These are phyloP conservation scores for Atta texana DNA, from an alignment of 1,140 invertebrate genomes.

Conservation along the genomic window DNA sequence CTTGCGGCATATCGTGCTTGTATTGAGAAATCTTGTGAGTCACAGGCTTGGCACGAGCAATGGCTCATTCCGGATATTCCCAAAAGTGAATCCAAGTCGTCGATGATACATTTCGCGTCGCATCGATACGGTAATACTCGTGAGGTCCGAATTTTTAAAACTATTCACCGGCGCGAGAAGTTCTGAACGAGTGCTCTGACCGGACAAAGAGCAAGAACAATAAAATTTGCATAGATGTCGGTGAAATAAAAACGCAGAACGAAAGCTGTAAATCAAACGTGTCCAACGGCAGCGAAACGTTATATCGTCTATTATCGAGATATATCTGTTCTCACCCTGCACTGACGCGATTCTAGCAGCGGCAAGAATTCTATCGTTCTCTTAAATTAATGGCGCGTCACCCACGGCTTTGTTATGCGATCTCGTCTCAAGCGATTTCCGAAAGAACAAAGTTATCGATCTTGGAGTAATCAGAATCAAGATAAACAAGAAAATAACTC, in stretches of 20 bases:
- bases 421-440: constrained; percentile 5
- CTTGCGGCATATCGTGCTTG: neutral
- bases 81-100: constrained; percentile 28
- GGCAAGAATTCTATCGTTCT: constrained; percentile 42
- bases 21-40: constrained; percentile 28
- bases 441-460: constrained; percentile 41
- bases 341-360: constrained; percentile 24
- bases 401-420: constrained; percentile 27
- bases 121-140: constrained; percentile 59
- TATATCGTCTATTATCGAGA: constrained; percentile 50
- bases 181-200: constrained; percentile 9
- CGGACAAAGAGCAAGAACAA: constrained; percentile 66
- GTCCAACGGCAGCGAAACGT: constrained; percentile 25
- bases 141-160: constrained; percentile 71
- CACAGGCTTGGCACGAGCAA: neutral
- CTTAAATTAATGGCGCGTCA: constrained; percentile 46
- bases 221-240: constrained; percentile 67
- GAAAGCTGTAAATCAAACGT: constrained; percentile 52
- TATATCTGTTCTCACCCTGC: constrained; percentile 17
- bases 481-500: constrained; percentile 8
- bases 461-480: constrained; percentile 23
- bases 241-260: constrained; percentile 57
- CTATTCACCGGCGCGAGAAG: constrained; percentile 20
- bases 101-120: constrained; percentile 68
- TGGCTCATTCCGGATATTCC: neutral